Percentiles rank a stretch among this genome's conserved stretches.
Evolutionary conservation across 2,797 vertebrate genomes (phyloP).

Genomic region (Oreochromis grahami): DNA sequence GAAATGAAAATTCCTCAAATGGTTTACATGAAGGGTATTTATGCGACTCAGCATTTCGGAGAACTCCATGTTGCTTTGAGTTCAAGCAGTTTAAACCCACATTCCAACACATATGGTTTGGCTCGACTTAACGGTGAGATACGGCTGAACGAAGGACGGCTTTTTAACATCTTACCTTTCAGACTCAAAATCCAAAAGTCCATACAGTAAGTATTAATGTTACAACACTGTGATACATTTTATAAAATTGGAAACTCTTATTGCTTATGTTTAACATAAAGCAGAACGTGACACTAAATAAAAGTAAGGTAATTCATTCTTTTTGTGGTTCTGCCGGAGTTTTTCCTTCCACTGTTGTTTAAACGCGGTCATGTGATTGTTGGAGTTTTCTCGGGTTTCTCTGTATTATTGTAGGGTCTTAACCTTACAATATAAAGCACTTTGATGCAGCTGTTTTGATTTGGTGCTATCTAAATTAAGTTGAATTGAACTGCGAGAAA

Average conservation of each 20-base stretch:
- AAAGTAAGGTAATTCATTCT: not conserved
- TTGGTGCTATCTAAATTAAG: not conserved
- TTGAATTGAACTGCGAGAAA: not conserved
- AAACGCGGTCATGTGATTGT: accelerated
- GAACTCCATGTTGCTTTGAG: not conserved
- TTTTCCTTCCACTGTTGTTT: not conserved
- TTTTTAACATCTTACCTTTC: not conserved
- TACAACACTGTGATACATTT: not conserved
- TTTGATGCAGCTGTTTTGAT: not conserved
- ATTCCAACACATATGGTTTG: not conserved
- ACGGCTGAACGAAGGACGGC: not conserved
- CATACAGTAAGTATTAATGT: not conserved
- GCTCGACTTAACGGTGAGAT: not conserved
- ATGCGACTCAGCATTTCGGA: not conserved
- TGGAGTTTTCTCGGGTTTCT: not conserved
- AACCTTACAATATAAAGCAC: not conserved
- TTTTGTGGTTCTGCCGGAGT: not conserved
- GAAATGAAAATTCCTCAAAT: not conserved
- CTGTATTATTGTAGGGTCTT: not conserved
- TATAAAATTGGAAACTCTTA: not conserved
- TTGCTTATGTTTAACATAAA: not conserved
- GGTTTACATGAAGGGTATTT: not conserved
- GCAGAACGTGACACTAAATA: not conserved
- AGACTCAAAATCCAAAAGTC: not conserved
- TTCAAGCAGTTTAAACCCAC: not conserved